Evolutionary conservation across 1,140 invertebrate genomes (phyloP), one percentile per base, ranked within the genome.

Genomic region (Cherax destructor): DNA sequence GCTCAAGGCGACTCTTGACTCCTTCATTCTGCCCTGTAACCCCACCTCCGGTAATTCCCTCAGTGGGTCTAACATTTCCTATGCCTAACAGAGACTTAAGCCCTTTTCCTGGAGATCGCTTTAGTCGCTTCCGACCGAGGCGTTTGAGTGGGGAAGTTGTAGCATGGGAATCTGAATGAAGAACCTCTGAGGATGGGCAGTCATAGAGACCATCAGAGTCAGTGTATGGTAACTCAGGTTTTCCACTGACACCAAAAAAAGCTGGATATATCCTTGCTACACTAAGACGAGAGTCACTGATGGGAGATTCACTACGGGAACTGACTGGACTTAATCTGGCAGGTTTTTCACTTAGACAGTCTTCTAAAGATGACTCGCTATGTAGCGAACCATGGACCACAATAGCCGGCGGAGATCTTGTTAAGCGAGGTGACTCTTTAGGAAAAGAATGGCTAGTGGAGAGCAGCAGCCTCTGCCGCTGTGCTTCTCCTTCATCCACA

Each of bases 161-260:
- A n/a, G 77, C 79, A 59, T 93, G 78, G 93, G 84, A 86, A 78
- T 88, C 86, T 24, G 93, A 94, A 49, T 93, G 92, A 65, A 93
- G 93, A 92, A 96, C 96, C 94, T 97, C 97, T 1, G 96, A 96
- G 94, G 96, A 97, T 10, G 96, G 96, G 94, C 96, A 97, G 94
- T 97, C 97, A 94, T 97, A 97, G 6, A 97, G 94, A 3, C 96
- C 96, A 94, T 97, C 97, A 0, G 96, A 97, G 94, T 97, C 97
- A 4, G 96, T 97, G 92, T 97, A 96, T 7, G 96, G 96, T 41
- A 96, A 93, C 83, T 96, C 95, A 88, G 95, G 95, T 92, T 95
- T 95, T 78, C 95, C 94, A 72, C 95, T 95, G 16, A 92, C 93
- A n/a, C 96, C 96, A 93, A 96, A 97, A 93, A 97, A 97, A 93